Evolutionary conservation across 2,888 invertebrate genomes (phyloP), one percentile per base, ranked within the genome.

Genomic region (Serripes groenlandicus): DNA sequence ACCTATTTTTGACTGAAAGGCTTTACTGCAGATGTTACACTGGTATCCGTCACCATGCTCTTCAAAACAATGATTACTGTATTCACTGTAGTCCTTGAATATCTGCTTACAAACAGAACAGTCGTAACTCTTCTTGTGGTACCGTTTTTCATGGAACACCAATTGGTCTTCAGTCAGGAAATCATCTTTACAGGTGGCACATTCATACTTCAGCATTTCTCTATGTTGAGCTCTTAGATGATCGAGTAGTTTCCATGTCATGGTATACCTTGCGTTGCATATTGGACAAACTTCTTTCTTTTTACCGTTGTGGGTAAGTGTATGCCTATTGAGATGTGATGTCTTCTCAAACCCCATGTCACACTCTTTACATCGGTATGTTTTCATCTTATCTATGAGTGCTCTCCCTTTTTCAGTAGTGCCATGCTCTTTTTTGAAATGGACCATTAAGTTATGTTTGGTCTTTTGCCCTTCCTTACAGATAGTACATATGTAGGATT

Each of bases 401-500:
- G 3, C 18, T 28, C 23, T n/a, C 15, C 9, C 54, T 34, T 64
- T 66, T 0, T 56, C 68, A 21, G 28, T 5, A 7, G 37, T 21
- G 30, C 32, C 23, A 72, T 78, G 78, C 5, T 28, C 54, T 1
- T 37, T 30, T 15, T 49, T 49, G 11, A 78, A n/a, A 56, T 78
- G 78, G 11, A 28, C n/a, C 3, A 21, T 18, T 3, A 64, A 64
- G 15, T 23, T 23, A 11, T 52, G 18, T 11, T 54, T 72, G n/a
- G 28, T 54, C 4, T 21, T 15, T 18, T 54, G 28, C 3, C 23
- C 7, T 62, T 34, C 32, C 5, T 72, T 54, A 62, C 84, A 84
- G 21, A 78, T 74, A 9, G 71, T 49, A 74, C 84, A 84, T 2
- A 54, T 68, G 42, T 71, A 66, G n/a, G 56, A 68, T 56, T 68